phyloP scores from a whole-genome alignment of 2,113 vertebrate species.

The Poeciliopsis retropinna region DNA sequence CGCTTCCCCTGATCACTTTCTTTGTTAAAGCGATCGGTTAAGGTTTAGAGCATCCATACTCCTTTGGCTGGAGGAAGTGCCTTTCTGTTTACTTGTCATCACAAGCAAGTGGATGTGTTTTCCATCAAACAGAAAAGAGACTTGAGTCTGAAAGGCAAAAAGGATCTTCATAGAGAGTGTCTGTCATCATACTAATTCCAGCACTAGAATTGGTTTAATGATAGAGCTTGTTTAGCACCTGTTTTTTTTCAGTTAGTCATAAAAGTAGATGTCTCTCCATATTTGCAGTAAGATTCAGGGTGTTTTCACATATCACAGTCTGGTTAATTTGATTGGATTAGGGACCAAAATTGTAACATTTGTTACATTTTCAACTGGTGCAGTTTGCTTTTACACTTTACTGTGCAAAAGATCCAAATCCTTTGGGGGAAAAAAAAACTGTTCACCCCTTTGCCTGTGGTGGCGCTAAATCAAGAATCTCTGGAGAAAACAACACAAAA shows the following conservation, averaged over 20 bases:
- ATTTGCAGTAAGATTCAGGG: too few relatives aligned
- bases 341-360: too few relatives aligned
- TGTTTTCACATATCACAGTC: too few relatives aligned
- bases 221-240: background rate
- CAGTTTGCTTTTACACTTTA: too few relatives aligned
- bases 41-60: constrained; percentile 28
- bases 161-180: background rate
- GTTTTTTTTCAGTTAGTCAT: background rate
- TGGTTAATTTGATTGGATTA: too few relatives aligned
- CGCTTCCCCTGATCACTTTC: constrained; percentile 38
- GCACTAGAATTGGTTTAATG: background rate
- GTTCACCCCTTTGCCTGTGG: too few relatives aligned
- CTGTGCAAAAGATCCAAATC: too few relatives aligned
- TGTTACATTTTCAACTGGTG: too few relatives aligned
- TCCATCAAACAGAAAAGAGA: constrained; percentile 3
- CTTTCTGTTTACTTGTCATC: constrained; percentile 47
- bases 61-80: constrained; percentile 22
- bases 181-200: background rate
- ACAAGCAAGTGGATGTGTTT: constrained; percentile 31
- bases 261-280: too few relatives aligned
- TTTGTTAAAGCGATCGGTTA: constrained; percentile 65
- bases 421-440: too few relatives aligned
- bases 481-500: too few relatives aligned
- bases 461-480: too few relatives aligned
- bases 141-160: background rate